phyloP scores from a whole-genome alignment of 2,888 invertebrate genomes.

The Polydesmus complanatus region DNA sequence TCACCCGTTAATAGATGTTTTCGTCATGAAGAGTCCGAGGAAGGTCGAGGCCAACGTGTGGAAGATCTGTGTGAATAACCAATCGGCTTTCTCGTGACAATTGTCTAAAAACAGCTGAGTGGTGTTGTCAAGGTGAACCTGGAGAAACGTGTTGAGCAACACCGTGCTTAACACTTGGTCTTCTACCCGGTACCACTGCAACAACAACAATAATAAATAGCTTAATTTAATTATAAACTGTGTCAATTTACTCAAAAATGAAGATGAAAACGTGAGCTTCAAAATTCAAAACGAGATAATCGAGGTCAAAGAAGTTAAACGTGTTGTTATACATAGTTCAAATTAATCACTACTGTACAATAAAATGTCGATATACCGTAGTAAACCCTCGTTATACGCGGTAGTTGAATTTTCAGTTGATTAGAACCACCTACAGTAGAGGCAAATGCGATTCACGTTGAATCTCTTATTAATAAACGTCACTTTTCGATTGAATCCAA shows the following conservation, averaged over 20 bases:
- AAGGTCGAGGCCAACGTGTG: slow-evolving; percentile 73
- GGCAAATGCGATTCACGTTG: too few species aligned
- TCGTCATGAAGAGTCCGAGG: slow-evolving; percentile 77
- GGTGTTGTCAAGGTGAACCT: slow-evolving; percentile 46
- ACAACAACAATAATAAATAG: slow-evolving; percentile 22
- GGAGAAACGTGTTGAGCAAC: slow-evolving; percentile 21
- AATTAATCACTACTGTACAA: too few species aligned
- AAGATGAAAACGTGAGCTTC: neutral
- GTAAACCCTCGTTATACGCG: too few species aligned
- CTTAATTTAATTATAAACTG: slow-evolving; percentile 4
- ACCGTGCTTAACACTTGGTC: slow-evolving; percentile 23
- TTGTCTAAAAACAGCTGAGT: slow-evolving; percentile 57
- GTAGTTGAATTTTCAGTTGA: too few species aligned
- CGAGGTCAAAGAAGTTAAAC: too few species aligned
- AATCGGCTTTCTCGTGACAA: slow-evolving; percentile 66
- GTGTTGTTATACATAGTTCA: too few species aligned
- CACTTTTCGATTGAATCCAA: too few species aligned
- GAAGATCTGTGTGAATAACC: slow-evolving; percentile 78
- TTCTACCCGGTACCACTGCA: slow-evolving; percentile 61
- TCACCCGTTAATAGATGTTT: slow-evolving; percentile 90
- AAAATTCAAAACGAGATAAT: too few species aligned
- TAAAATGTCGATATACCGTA: too few species aligned
- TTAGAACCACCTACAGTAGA: too few species aligned
- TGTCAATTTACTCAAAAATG: too few species aligned
- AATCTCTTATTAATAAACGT: too few species aligned